These are phyloP conservation scores for Holcopasites calliopsidis DNA, from an alignment of 1,140 invertebrate genomes.

Conservation along the genomic window DNA sequence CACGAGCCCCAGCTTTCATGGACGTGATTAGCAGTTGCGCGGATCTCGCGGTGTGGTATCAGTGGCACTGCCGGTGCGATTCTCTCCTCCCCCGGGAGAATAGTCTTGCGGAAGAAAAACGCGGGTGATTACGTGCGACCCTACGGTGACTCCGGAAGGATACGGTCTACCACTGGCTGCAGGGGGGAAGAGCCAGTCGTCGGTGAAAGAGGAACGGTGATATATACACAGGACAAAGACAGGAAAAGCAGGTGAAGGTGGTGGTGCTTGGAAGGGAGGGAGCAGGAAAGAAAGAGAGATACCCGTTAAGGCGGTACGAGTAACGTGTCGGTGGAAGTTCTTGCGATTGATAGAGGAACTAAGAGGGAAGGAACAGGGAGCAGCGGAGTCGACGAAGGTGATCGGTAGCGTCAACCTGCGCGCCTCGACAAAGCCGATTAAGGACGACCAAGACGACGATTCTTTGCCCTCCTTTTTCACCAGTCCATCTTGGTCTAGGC, in stretches of 20 bases:
- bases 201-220: constrained; percentile 28
- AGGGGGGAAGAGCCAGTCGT: neutral
- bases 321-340: constrained; percentile 54
- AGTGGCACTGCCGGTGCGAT: neutral
- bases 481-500: neutral
- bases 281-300: constrained; percentile 32
- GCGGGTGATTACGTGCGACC: constrained; percentile 31
- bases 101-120: constrained; percentile 29
- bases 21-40: constrained; percentile 4
- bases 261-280: constrained; percentile 24
- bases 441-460: constrained; percentile 30
- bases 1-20: neutral
- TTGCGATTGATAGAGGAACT: constrained; percentile 58
- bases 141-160: constrained; percentile 33
- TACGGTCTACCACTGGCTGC: constrained; percentile 15
- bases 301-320: constrained; percentile 64
- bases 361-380: constrained; percentile 23
- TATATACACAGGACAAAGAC: constrained; percentile 11
- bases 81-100: constrained; percentile 14
- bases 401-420: constrained; percentile 48
- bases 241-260: neutral
- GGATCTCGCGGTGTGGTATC: neutral
- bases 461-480: constrained; percentile 21
- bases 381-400: constrained; percentile 48
- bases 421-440: constrained; percentile 39